phyloP scores from a whole-genome alignment of 92 coral and sea anemone species.

The Palythoa heliodiscus region DNA sequence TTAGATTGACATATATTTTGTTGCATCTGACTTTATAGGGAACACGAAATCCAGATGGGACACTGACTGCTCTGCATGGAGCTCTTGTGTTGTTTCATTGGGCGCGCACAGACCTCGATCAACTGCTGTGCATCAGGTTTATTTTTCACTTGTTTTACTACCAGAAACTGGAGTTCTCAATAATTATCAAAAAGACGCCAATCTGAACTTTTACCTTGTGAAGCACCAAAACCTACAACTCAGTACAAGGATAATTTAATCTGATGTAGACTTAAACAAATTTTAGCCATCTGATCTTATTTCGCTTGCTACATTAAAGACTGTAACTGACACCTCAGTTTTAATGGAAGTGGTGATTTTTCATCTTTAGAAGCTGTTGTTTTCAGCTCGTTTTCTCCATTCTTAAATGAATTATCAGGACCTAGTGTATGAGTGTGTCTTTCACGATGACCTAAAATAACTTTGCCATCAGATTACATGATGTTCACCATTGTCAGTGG shows the following conservation, averaged over 20 bases:
- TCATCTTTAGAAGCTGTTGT: background rate
- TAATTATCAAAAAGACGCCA: too few species aligned
- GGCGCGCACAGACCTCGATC: constrained; percentile 97
- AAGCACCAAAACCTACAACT: too few species aligned
- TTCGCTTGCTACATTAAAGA: too few species aligned
- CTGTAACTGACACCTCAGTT: too few species aligned
- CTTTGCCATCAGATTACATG: constrained; percentile 65
- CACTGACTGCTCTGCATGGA: constrained; percentile 90
- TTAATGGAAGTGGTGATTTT: too few species aligned
- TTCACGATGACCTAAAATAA: background rate
- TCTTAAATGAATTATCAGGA: background rate
- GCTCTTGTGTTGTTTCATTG: constrained; percentile 97
- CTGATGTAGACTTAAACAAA: too few species aligned
- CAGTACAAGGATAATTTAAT: too few species aligned
- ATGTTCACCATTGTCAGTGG: constrained; percentile 97
- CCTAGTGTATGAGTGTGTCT: background rate
- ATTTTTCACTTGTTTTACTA: background rate
- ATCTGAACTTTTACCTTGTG: too few species aligned
- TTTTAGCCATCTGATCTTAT: too few species aligned
- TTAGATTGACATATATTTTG: background rate
- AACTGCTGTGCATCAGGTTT: constrained; percentile 94
- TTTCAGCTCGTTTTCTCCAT: background rate
- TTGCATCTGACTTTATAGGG: constrained; percentile 59
- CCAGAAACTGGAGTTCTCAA: background rate
- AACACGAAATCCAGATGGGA: constrained; percentile 88